Evolutionary conservation across 2,888 invertebrate genomes (phyloP), one percentile per base, ranked within the genome.

Genomic region (Parapristionchus giblindavisi): DNA sequence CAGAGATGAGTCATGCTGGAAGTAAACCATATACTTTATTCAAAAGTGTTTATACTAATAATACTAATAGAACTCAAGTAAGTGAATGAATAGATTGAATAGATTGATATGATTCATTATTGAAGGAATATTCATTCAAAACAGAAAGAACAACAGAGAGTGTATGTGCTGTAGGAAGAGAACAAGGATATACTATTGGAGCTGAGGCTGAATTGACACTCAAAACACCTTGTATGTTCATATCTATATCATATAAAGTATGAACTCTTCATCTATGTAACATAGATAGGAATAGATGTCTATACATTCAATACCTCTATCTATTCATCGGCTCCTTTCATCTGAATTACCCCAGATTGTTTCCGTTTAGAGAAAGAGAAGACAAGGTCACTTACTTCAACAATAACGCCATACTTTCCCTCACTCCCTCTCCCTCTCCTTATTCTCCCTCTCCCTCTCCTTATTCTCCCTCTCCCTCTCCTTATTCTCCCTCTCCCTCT

Each of bases 171-270:
- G 83, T 88, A 17, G 81, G 80, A 34, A 77, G 86, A 38, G 88
- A 88, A 77, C 87, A 88, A 76, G 88, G 88, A 8, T 88, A 83
- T 77, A 88, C 87, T 24, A 88, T 89, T 75, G 90, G 89, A 5
- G 85, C 88, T 34, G 88, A 89, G 79, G 87, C 89, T 58, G 88
- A 89, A 77, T 81, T 90, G n/a, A 89, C 88, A 76, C 85, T 90
- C 65, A 89, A 89, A 70, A 88, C 89, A 52, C 90, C 90, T 5
- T 87, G 89, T 87, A 76, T 80, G 84, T 83, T 66, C 8, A 14
- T 34, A 43, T 52, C 6, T 14, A 6, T 54, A 17, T 24, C 54
- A n/a, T 54, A 6, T n/a, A 14, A 14, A 17, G 14, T 54, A 54
- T n/a, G n/a, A n/a, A 14, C 24, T 24, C 24, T 54, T 24, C 24